Percentiles rank a stretch among this genome's conserved stretches.
These are phyloP conservation scores for Parauchenoglanis ngamensis DNA, from an alignment of 2,797 vertebrate species.

Conservation along the genomic window DNA sequence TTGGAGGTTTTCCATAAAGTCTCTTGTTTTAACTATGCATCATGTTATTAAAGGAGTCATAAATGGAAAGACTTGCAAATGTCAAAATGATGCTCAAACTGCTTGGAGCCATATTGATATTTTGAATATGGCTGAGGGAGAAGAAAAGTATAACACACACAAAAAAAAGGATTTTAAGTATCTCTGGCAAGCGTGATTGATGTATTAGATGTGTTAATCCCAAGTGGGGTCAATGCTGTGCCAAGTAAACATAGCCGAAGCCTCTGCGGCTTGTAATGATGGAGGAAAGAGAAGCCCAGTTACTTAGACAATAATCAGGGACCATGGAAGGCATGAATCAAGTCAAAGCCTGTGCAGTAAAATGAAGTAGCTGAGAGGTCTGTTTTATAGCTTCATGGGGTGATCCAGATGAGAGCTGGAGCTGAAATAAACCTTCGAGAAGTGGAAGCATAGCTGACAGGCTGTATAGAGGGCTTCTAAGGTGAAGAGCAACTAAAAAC, in stretches of 20 bases:
- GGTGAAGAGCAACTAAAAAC: slow-evolving; percentile 18
- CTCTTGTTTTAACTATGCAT: slow-evolving; percentile 26
- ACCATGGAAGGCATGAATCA: slow-evolving; percentile 48
- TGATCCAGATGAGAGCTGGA: slow-evolving; percentile 37
- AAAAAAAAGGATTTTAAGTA: slow-evolving; percentile 43
- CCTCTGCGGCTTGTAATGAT: slow-evolving; percentile 42
- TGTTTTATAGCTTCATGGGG: slow-evolving; percentile 50
- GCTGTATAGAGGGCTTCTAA: slow-evolving; percentile 29
- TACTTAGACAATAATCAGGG: slow-evolving; percentile 46
- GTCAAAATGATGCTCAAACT: slow-evolving; percentile 44
- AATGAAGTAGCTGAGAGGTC: slow-evolving; percentile 43
- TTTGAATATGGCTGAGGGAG: slow-evolving; percentile 21
- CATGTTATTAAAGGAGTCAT: slow-evolving; percentile 37
- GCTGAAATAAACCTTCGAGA: slow-evolving; percentile 25
- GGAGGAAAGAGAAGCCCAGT: slow-evolving; percentile 32
- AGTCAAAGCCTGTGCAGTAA: slow-evolving; percentile 33
- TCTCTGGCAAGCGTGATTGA: slow-evolving; percentile 46
- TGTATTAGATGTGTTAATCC: slow-evolving; percentile 40
- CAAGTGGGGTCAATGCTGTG: slow-evolving; percentile 40
- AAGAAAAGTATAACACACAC: slow-evolving; percentile 21
- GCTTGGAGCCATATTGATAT: slow-evolving; percentile 33
- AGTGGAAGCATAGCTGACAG: slow-evolving; percentile 37
- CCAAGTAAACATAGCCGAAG: slow-evolving; percentile 47
- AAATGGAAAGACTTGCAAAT: slow-evolving; percentile 42
- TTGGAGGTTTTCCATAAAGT: slow-evolving; percentile 46